Evolutionary conservation across 2,797 vertebrate species (phyloP).

Genomic region (Hirundo rustica): DNA sequence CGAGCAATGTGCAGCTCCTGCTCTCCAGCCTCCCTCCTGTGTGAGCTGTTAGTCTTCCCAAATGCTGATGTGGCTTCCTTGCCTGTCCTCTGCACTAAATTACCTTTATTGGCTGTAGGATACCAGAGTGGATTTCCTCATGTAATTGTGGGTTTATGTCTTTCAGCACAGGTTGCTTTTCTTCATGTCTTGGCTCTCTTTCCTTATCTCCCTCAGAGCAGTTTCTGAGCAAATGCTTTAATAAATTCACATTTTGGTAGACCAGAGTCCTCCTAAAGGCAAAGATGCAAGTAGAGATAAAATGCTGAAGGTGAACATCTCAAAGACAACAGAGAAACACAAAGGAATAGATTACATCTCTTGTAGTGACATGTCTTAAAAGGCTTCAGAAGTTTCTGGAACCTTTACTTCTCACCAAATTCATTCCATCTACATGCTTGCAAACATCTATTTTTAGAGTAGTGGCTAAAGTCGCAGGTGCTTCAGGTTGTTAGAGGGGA

Average conservation of each 20-base stretch:
- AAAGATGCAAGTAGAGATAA: background rate
- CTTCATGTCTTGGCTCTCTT: background rate
- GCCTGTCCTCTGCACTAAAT: background rate
- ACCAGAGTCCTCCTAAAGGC: background rate
- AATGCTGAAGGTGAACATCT: background rate
- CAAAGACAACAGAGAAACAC: background rate
- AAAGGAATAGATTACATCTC: background rate
- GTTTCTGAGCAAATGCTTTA: background rate
- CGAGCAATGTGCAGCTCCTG: rapidly evolving
- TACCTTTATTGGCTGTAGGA: background rate
- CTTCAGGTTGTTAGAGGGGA: background rate
- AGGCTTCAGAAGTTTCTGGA: background rate
- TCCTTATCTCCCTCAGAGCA: background rate
- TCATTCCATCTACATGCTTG: background rate
- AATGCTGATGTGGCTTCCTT: background rate
- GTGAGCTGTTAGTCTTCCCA: background rate
- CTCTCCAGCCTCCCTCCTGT: background rate
- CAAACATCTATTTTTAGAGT: background rate
- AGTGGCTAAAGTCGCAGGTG: background rate
- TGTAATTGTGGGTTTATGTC: background rate
- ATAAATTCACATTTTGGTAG: background rate
- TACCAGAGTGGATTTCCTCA: background rate
- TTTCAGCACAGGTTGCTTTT: constrained; percentile 5
- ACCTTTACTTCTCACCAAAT: background rate
- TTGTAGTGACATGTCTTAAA: background rate